Evolutionary conservation across 2,888 invertebrate genomes (phyloP).

Genomic region (Hypsopygia costalis): DNA sequence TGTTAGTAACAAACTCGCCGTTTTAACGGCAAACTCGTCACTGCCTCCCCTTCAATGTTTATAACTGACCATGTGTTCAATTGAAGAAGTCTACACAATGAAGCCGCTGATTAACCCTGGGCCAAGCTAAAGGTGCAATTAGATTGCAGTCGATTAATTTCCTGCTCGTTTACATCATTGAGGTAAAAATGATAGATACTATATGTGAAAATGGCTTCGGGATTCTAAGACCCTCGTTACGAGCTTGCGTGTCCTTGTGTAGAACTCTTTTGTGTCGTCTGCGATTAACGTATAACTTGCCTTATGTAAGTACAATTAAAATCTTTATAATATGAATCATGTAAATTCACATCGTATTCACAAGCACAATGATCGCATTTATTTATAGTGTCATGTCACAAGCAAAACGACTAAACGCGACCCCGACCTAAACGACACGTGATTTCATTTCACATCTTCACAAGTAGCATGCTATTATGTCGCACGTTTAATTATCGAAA

Average conservation of each 20-base stretch:
- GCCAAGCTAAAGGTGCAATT: too few relatives aligned
- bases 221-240: too few relatives aligned
- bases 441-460: too few relatives aligned
- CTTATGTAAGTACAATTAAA: slow-evolving; percentile 32
- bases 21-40: slow-evolving; percentile 45
- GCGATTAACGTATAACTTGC: slow-evolving; percentile 39
- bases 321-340: neutral
- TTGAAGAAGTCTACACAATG: too few relatives aligned
- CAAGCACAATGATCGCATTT: slow-evolving; percentile 63
- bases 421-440: neutral
- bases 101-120: too few relatives aligned
- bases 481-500: too few relatives aligned
- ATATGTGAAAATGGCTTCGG: too few relatives aligned
- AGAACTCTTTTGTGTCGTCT: slow-evolving; percentile 30
- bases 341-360: slow-evolving; percentile 14
- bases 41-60: slow-evolving; percentile 57
- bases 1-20: slow-evolving; percentile 35
- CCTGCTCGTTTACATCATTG: too few relatives aligned
- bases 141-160: too few relatives aligned
- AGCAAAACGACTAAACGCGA: slow-evolving; percentile 1
- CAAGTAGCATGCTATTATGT: too few relatives aligned
- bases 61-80: slow-evolving; percentile 57
- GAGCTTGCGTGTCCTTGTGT: slow-evolving; percentile 20
- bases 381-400: slow-evolving; percentile 43
- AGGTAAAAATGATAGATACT: too few relatives aligned